Percentiles rank a stretch among this genome's conserved stretches.
phyloP scores from a whole-genome alignment of 1,140 invertebrate species.

The Nasonia vitripennis region DNA sequence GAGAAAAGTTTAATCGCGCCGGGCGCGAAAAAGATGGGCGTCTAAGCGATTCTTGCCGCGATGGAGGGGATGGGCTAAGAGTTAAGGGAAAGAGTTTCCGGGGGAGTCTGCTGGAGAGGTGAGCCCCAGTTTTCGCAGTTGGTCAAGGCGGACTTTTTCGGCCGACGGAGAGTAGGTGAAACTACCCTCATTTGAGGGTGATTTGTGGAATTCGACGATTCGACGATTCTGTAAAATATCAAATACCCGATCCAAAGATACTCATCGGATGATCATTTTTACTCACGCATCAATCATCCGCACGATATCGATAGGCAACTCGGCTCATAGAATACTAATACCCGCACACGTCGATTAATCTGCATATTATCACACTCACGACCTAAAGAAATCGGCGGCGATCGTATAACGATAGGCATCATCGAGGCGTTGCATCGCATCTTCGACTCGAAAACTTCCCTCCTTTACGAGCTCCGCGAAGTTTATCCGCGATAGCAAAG shows the following conservation, averaged over 20 bases:
- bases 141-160: slow-evolving; percentile 29
- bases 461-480: slow-evolving; percentile 42
- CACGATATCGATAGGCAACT: not conserved
- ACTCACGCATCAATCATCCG: not conserved
- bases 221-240: no score
- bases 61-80: not conserved
- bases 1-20: slow-evolving; percentile 69
- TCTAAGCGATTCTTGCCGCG: slow-evolving; percentile 54
- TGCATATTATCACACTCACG: not conserved
- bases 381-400: no score
- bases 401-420: not conserved
- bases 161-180: not conserved
- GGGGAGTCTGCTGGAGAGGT: not conserved
- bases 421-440: not conserved
- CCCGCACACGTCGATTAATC: not conserved
- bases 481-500: slow-evolving; percentile 58
- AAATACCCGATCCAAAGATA: no score
- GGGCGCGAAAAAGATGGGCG: slow-evolving; percentile 61
- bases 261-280: no score
- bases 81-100: not conserved
- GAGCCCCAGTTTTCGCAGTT: slow-evolving; percentile 41
- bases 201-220: not conserved
- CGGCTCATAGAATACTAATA: not conserved
- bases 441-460: not conserved
- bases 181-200: not conserved